These are phyloP conservation scores for Ophiothrix spiculata DNA, from an alignment of 35 echinoderm and acorn worm species.

Conservation along the genomic window DNA sequence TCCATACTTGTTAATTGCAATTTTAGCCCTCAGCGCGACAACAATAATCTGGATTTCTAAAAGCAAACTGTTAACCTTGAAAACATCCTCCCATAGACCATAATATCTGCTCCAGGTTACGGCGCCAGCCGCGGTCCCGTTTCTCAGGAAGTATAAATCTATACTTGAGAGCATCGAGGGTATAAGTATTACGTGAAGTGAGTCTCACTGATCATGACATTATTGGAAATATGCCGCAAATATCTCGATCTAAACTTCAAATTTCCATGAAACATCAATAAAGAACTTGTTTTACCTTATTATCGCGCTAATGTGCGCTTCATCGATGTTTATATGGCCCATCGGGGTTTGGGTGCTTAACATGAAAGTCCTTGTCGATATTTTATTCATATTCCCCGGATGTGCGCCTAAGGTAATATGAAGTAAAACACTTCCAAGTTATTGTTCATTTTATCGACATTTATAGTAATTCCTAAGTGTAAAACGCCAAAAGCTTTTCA, in stretches of 20 bases:
- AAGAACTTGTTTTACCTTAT: neutral
- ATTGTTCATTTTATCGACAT: neutral
- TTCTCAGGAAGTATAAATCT: neutral
- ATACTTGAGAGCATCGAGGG: neutral
- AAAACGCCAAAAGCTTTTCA: neutral
- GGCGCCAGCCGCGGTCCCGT: too few species aligned
- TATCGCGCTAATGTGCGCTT: neutral
- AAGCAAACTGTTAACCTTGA: too few species aligned
- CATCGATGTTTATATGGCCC: neutral
- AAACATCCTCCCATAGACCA: too few species aligned
- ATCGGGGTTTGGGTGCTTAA: neutral
- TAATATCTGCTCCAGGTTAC: too few species aligned
- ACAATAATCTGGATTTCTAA: too few species aligned
- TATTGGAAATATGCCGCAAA: neutral
- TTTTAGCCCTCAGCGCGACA: too few species aligned
- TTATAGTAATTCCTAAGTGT: neutral
- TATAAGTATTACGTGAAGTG: conserved; percentile 4
- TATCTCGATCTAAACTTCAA: neutral
- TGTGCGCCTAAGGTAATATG: neutral
- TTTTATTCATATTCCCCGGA: neutral
- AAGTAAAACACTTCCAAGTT: neutral
- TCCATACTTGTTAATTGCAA: too few species aligned
- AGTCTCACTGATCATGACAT: conserved; percentile 6
- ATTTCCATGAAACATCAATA: conserved; percentile 6
- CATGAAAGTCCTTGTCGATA: neutral